Base-by-base conservation (phyloP, 1,140 invertebrate species). In the Trichogramma pretiosum region DNA sequence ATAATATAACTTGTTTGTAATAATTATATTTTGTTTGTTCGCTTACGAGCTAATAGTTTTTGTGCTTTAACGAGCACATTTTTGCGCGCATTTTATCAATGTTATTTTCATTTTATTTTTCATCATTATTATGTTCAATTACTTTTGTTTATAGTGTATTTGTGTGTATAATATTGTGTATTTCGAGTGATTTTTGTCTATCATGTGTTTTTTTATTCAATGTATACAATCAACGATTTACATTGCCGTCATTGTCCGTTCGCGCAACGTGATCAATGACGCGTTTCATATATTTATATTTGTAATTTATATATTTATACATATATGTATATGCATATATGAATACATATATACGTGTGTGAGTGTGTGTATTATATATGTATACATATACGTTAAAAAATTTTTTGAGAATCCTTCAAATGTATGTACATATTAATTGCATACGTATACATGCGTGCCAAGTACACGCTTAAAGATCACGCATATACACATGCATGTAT, bases 1-100 rank as follows among this genome's bases (percentile, higher is more conserved):
- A 69, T 71, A 68, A 71, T 71, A 71, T 71, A 70, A 68, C 66
- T 61, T 68, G 64, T 68, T 67, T 68, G 61, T 68, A 70, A 70
- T 71, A 67, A 71, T 68, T 66, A 67, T 70, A 64, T 69, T 70
- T 70, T 71, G 62, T 70, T 72, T 70, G 64, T 69, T 62, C 57
- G 61, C 69, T 72, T 72, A 72, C 54, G 61, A 63, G 57, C 66
- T 70, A 72, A 68, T 70, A 70, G 67, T 72, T 72, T 61, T 63
- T 63, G 68, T 70, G 69, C 68, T 69, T 65, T 61, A 53, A 60
- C 45, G 61, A 70, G 67, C 67, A 71, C 68, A 67, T 56, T n/a
- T n/a, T 66, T 69, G 63, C 67, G 67, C 67, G 67, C 64, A 61
- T 65, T 56, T 28, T 7, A 56, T 52, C 47, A 48, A 57, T n/a